phyloP scores from a whole-genome alignment of 1,140 invertebrate genomes.

The Oreohelix idahoensis region DNA sequence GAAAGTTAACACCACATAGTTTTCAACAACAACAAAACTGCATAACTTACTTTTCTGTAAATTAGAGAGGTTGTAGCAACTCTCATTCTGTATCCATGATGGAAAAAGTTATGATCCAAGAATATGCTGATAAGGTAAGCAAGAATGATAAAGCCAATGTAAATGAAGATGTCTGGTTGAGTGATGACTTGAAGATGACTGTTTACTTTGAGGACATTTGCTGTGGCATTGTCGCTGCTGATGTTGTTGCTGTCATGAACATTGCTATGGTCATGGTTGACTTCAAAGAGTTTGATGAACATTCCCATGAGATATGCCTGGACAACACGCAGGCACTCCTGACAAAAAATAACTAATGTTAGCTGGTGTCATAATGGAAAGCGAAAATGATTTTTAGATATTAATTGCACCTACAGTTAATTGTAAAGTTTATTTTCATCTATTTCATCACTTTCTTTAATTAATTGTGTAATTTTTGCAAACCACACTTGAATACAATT shows the following conservation, averaged over 20 bases:
- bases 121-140: constrained; percentile 80
- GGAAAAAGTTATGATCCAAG: constrained; percentile 79
- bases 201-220: not conserved
- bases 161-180: constrained; percentile 49
- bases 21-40: too few relatives aligned
- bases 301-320: constrained; percentile 55
- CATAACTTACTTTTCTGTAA: constrained; percentile 81
- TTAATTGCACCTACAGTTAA: too few relatives aligned
- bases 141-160: constrained; percentile 75
- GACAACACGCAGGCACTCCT: constrained; percentile 53
- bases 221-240: not conserved
- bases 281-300: constrained; percentile 50
- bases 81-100: constrained; percentile 81
- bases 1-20: too few relatives aligned
- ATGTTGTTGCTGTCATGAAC: too few relatives aligned
- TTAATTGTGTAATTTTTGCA: too few relatives aligned
- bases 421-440: not conserved
- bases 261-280: not conserved
- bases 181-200: not conserved
- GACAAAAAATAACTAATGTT: not conserved
- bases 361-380: too few relatives aligned
- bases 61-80: constrained; percentile 84
- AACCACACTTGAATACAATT: too few relatives aligned
- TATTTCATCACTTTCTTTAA: not conserved
- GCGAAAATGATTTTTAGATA: too few relatives aligned